phyloP scores from a whole-genome alignment of 2,888 invertebrate genomes.

The Ethmia dodecea region DNA sequence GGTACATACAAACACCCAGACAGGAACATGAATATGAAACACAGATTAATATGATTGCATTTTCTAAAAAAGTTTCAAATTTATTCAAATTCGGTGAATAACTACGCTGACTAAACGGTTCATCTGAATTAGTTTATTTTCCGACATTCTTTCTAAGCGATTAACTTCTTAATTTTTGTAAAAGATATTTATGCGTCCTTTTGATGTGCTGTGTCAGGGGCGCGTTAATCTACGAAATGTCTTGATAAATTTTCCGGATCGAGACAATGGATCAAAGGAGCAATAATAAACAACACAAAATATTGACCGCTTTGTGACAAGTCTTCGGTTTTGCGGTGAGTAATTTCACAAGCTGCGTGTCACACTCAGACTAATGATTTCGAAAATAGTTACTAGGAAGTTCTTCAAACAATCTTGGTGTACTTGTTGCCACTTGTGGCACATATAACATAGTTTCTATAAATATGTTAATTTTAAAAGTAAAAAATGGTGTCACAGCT shows the following conservation, averaged over 20 bases:
- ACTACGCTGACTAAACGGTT: no score
- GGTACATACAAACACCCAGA: no score
- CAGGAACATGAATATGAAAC: no score
- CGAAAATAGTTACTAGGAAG: constrained; percentile 50
- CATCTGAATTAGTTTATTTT: constrained; percentile 28
- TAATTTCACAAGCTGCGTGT: constrained; percentile 48
- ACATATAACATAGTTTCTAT: constrained; percentile 35
- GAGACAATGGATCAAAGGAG: constrained; percentile 62
- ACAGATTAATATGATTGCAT: no score
- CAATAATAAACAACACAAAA: constrained; percentile 60
- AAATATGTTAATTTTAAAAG: constrained; percentile 27
- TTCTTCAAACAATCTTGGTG: constrained; percentile 35
- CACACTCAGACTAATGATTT: constrained; percentile 49
- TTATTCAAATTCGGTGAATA: no score
- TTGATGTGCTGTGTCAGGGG: constrained; percentile 50
- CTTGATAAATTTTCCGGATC: constrained; percentile 43
- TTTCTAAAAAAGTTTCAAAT: no score
- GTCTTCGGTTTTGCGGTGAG: constrained; percentile 52
- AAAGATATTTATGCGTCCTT: constrained; percentile 47
- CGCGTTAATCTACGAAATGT: constrained; percentile 50
- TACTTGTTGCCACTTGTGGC: constrained; percentile 29
- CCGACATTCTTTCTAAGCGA: constrained; percentile 33
- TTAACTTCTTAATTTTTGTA: constrained; percentile 46
- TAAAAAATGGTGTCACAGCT: constrained; percentile 18
- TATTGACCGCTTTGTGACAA: constrained; percentile 57